Base-by-base conservation (phyloP, 2,888 invertebrate genomes). In the Axea sp. region DNA sequence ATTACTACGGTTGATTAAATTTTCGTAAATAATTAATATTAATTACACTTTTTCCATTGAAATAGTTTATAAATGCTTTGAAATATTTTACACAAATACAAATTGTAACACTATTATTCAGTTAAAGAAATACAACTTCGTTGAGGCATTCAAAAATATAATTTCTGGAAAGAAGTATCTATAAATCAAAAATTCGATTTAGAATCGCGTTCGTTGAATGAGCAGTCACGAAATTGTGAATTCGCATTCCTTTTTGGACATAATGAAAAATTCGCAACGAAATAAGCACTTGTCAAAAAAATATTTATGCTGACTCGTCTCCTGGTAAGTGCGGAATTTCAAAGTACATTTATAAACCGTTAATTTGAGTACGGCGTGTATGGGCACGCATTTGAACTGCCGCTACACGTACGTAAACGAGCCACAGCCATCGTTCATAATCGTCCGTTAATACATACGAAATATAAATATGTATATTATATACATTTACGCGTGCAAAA, bases 361-460 rank as follows among this genome's bases (percentile, higher is more conserved):
- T 68, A 49, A 68, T 68, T 68, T 59, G 45, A 43, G 28, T 26
- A 12, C 51, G 49, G 15, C 30, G 31, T 41, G 64, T 62, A 26
- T 41, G 33, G 22, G 31, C 33, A 9, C 15, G 24, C 35, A 26
- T 35, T 8, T n/a, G 31, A 12, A 8, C 22, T 6, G 33, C 28
- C 19, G 22, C 24, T 43, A 57, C 45, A 62, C 24, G 53, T 47
- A 68, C 68, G 73, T 28, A 60, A 60, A 60, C 60, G 69, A 60
- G 60, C 30, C 26, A 51, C 41, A 57, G 59, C 57, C 49, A 45
- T 24, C 12, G 67, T 75, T 31, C 6, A 47, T 57, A 77, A 80
- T 79, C 75, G 72, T 73, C 47, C 22, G 76, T 69, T 79, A 73
- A 80, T 79, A 78, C 77, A 80, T 78, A 71, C 72, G n/a, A 71